Evolutionary conservation across 2,888 invertebrate species (phyloP).

Genomic region (Melinaea menophilus): DNA sequence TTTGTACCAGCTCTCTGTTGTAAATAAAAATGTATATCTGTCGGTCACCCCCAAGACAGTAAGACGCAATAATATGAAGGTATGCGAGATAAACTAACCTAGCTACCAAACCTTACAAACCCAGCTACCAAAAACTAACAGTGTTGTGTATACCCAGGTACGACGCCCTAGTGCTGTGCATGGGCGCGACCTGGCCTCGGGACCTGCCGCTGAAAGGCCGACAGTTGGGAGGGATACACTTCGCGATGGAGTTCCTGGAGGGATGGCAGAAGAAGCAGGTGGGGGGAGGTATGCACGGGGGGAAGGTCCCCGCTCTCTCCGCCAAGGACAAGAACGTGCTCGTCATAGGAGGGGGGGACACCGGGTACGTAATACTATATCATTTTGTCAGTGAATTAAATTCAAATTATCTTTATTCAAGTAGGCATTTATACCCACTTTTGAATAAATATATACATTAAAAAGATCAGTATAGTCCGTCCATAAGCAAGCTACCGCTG

Average conservation of each 20-base stretch:
- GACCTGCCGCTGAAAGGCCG: constrained; percentile 92
- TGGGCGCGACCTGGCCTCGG: constrained; percentile 98
- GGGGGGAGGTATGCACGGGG: constrained; percentile 62
- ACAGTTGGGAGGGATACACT: constrained; percentile 94
- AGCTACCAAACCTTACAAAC: too few species aligned
- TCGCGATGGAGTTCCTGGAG: constrained; percentile 98
- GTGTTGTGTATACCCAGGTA: constrained; percentile 64
- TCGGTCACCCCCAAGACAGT: too few species aligned
- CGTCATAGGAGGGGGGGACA: constrained; percentile 92
- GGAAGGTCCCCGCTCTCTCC: constrained; percentile 68
- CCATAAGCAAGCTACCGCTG: too few species aligned
- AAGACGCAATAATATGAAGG: too few species aligned
- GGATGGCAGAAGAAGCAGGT: constrained; percentile 97
- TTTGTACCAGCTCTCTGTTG: too few species aligned
- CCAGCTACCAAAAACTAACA: background rate
- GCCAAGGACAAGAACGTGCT: constrained; percentile 97
- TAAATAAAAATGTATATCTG: too few species aligned
- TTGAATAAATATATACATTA: background rate
- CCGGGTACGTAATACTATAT: constrained; percentile 73
- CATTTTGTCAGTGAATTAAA: background rate
- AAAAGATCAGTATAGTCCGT: too few species aligned
- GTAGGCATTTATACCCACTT: background rate
- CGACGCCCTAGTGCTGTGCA: constrained; percentile 93
- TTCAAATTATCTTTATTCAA: background rate
- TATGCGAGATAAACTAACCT: too few species aligned